Evolutionary conservation across 1,140 invertebrate species (phyloP), one percentile per base, ranked within the genome.

Genomic region (Octopus bimaculoides): DNA sequence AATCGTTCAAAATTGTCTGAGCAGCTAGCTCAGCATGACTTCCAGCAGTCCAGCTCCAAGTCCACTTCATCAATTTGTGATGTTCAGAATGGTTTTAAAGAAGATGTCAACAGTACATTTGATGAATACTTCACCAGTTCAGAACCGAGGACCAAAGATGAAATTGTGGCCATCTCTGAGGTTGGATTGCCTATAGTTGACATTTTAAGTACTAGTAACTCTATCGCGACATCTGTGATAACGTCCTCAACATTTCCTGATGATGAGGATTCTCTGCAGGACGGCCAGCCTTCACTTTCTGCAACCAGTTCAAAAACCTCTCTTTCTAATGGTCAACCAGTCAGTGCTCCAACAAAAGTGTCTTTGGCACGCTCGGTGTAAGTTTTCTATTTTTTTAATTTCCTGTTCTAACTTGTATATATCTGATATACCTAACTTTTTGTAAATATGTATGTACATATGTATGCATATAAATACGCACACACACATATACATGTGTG

Each of bases 81-180:
- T 75, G 83, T 85, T 1, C 79, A 79, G 69, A 77, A 82, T 14
- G 78, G 81, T 52, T 87, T 83, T 78, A 81, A 83, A 69, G 85
- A 84, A 78, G 84, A 85, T 26, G 86, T 85, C 79, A 82, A 82
- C 75, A 88, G 86, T 77, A 86, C 87, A 81, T 87, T 87, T 83
- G 86, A 88, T 79, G 86, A 87, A 81, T 88, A 88, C 78, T 87
- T 87, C 84, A 83, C 84, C 41, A 81, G 83, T 52, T 83, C 83
- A 9, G 84, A 86, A 81, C 82, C 80, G 9, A 85, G 86, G 80
- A 85, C 85, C 2, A 86, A 86, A 74, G 86, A 86, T 82, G 84
- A 87, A 53, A 20, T 86, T 26, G 83, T 20, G 5, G 66, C 7
- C 66, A 20, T 5, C 14, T 6, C 8, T 6, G 56, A 61, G 17